Conservation (phyloP, 2,797 vertebrate species). For the Silurus aristotelis region DNA sequence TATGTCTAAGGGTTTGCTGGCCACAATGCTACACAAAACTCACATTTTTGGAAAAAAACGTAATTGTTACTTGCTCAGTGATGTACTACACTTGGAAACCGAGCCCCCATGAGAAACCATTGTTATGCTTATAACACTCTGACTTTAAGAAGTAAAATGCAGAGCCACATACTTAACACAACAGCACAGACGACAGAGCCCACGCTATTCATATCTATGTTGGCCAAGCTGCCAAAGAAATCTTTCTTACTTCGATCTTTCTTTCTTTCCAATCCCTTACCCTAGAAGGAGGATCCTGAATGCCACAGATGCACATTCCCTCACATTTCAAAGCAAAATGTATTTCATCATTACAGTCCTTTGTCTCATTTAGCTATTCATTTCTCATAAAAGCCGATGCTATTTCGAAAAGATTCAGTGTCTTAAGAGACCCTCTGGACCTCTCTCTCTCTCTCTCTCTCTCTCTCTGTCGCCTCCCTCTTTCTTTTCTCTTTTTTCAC, state of each 20-base stretch:
- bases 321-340: slow-evolving; percentile 61
- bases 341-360: slow-evolving; percentile 61
- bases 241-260: slow-evolving; percentile 1
- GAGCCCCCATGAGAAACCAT: slow-evolving; percentile 2
- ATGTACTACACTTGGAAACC: slow-evolving; percentile 1
- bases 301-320: slow-evolving; percentile 59
- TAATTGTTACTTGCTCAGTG: not conserved
- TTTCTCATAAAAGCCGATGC: slow-evolving; percentile 62
- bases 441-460: not conserved
- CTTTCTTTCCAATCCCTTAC: slow-evolving; percentile 50
- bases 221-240: not conserved
- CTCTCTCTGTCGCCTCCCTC: slow-evolving; percentile 27
- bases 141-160: slow-evolving; percentile 14
- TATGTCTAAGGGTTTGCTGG: not conserved
- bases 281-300: slow-evolving; percentile 48
- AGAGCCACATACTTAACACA: slow-evolving; percentile 9
- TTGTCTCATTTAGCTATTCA: slow-evolving; percentile 53
- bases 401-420: slow-evolving; percentile 67
- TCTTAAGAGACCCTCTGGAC: slow-evolving; percentile 63
- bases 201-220: not conserved
- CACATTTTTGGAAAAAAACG: not conserved
- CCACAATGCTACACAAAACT: not conserved
- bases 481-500: not conserved
- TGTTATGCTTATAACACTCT: slow-evolving; percentile 17
- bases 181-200: not conserved